A percentile compares a stretch with the other conserved stretches of the same genome.
These are phyloP conservation scores for Steinernema feltiae DNA, from an alignment of 1,140 invertebrate genomes.

Conservation along the genomic window DNA sequence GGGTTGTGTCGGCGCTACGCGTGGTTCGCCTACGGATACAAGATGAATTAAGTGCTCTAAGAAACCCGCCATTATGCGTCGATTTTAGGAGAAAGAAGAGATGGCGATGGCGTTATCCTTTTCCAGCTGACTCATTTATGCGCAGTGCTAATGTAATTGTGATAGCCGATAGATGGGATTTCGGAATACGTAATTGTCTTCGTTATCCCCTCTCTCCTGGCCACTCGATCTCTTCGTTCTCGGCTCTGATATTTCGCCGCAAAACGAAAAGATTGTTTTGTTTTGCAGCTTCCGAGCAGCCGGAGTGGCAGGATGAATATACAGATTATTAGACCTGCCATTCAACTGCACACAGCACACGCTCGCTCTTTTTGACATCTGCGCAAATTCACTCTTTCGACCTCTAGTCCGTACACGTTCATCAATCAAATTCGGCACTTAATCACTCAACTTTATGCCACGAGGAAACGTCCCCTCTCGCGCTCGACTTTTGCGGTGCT, in stretches of 20 bases:
- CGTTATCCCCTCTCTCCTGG: not conserved
- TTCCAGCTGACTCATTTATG: not conserved
- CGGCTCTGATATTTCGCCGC: not conserved
- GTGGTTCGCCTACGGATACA: not conserved
- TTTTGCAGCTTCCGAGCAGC: not conserved
- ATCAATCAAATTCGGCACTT: not conserved
- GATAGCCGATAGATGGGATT: not conserved
- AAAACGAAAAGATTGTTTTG: not conserved
- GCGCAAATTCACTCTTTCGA: not conserved
- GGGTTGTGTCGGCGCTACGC: not conserved
- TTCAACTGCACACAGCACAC: not conserved
- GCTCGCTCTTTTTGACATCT: not conserved
- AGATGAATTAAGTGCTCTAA: not conserved
- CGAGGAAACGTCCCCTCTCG: not conserved
- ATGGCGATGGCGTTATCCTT: not conserved
- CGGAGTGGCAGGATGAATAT: not conserved
- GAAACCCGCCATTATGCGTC: not conserved
- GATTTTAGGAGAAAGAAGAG: not conserved
- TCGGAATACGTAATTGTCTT: slow-evolving; percentile 9
- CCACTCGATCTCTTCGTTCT: not conserved
- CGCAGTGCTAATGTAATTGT: not conserved
- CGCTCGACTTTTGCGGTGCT: not conserved
- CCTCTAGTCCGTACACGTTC: not conserved
- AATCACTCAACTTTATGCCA: slow-evolving; percentile 7
- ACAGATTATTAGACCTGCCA: not conserved